These are phyloP conservation scores for Tillus elongatus DNA, from an alignment of 2,888 invertebrate species.

Conservation along the genomic window DNA sequence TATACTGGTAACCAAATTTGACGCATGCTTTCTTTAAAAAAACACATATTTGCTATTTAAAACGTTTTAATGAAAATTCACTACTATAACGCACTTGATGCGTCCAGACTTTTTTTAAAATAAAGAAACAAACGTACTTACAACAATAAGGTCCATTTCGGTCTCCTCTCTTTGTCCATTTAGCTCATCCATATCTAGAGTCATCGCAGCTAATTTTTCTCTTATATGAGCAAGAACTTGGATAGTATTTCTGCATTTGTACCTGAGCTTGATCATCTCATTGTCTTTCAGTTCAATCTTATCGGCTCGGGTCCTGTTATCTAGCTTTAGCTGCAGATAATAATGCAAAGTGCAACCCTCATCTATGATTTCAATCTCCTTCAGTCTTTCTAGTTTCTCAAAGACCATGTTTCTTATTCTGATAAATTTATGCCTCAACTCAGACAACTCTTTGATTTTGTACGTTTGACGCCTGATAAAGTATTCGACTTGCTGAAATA, in stretches of 20 bases:
- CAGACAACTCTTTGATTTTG: conserved; percentile 24
- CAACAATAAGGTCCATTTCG: conserved; percentile 20
- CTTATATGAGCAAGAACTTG: conserved; percentile 44
- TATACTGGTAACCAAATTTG: too few species aligned
- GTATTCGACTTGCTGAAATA: conserved; percentile 22
- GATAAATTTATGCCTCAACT: conserved; percentile 27
- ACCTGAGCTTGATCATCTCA: conserved; percentile 41
- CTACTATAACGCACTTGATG: too few species aligned
- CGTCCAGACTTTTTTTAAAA: too few species aligned
- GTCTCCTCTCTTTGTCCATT: conserved; percentile 18
- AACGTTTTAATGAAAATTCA: too few species aligned
- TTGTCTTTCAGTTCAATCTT: conserved; percentile 47
- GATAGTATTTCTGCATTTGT: conserved; percentile 41
- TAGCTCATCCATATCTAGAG: conserved; percentile 25
- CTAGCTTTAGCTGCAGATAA: conserved; percentile 47
- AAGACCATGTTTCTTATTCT: conserved; percentile 27
- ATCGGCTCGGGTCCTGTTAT: conserved; percentile 44
- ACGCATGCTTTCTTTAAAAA: too few species aligned
- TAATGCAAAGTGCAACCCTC: conserved; percentile 44
- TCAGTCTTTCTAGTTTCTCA: conserved; percentile 26
- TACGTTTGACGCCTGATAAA: conserved; percentile 24
- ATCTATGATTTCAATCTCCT: conserved; percentile 39
- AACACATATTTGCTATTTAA: too few species aligned
- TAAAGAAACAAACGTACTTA: too few species aligned
- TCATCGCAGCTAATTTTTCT: conserved; percentile 41